A percentile compares a stretch with the other conserved stretches of the same genome.
These are phyloP conservation scores for Vombatus ursinus DNA, from an alignment of 2,113 vertebrate species.

Conservation along the genomic window DNA sequence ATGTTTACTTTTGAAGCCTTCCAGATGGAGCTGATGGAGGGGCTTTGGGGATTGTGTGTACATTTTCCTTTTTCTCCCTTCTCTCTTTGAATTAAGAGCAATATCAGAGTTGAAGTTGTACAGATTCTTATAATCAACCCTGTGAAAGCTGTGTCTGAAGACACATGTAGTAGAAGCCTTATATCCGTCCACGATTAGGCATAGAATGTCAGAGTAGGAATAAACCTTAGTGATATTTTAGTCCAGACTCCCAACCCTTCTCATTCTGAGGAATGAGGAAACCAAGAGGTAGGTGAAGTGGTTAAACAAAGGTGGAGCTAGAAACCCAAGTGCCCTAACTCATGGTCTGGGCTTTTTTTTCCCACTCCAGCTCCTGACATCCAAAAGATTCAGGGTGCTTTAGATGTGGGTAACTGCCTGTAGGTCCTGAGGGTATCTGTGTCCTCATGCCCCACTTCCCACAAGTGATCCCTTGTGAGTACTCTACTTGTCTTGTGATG, in stretches of 20 bases:
- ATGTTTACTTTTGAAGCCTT: not conserved
- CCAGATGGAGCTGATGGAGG: not conserved
- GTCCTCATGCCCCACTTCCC: not conserved
- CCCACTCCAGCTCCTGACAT: not conserved
- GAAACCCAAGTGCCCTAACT: not conserved
- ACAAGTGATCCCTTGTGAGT: not conserved
- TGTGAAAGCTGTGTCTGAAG: not conserved
- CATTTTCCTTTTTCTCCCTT: not conserved
- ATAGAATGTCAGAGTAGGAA: not conserved
- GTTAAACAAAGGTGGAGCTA: not conserved
- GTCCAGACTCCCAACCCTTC: not conserved
- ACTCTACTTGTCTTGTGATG: not conserved
- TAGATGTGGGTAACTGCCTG: not conserved
- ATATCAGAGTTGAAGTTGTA: not conserved
- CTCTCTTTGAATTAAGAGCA: not conserved
- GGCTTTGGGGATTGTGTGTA: not conserved
- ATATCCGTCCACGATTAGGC: not conserved
- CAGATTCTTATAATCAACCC: not conserved
- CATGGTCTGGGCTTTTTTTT: not conserved
- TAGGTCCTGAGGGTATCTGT: not conserved
- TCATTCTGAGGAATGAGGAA: conserved; percentile 16
- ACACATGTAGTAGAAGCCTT: not conserved
- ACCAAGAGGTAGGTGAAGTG: not conserved
- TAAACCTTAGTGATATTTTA: not conserved
- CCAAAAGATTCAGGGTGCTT: not conserved